Conservation (phyloP, 2,888 invertebrate genomes). For the Linyphia triangularis region DNA sequence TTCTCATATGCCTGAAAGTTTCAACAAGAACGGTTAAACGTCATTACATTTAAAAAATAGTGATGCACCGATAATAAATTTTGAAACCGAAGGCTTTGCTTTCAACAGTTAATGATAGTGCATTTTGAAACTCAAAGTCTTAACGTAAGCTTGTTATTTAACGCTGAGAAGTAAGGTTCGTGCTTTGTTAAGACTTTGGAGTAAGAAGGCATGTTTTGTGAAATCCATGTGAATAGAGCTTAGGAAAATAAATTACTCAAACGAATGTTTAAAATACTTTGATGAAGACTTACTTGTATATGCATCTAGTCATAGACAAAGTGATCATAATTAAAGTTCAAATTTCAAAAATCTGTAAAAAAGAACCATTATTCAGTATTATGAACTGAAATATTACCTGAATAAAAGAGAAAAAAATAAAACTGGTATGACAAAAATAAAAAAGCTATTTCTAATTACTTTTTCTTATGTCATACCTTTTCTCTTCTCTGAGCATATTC, state of each 20-base stretch:
- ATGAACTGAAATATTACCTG: too few relatives aligned
- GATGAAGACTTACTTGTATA: too few relatives aligned
- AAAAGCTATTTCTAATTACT: too few relatives aligned
- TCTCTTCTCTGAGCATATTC: too few relatives aligned
- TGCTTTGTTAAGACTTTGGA: slow-evolving; percentile 7
- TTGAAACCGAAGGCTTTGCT: slow-evolving; percentile 18
- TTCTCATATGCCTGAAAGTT: not conserved
- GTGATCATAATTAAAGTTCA: too few relatives aligned
- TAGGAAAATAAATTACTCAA: not conserved
- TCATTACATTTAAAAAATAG: slow-evolving; percentile 26
- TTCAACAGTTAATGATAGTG: not conserved
- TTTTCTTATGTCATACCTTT: too few relatives aligned
- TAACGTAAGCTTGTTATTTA: slow-evolving; percentile 45
- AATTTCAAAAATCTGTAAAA: too few relatives aligned
- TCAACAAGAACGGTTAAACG: slow-evolving; percentile 33
- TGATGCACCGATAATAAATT: slow-evolving; percentile 36
- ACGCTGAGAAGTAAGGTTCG: slow-evolving; percentile 28
- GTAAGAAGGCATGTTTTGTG: slow-evolving; percentile 4
- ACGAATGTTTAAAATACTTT: not conserved
- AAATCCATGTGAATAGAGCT: not conserved
- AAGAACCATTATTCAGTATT: too few relatives aligned
- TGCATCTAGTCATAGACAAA: too few relatives aligned
- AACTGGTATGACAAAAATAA: too few relatives aligned
- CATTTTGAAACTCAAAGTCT: slow-evolving; percentile 4
- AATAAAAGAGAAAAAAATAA: too few relatives aligned